A percentile compares a stretch with the other conserved stretches of the same genome.
These are phyloP conservation scores for Gymnodraco acuticeps DNA, from an alignment of 2,797 vertebrate genomes.

Conservation along the genomic window DNA sequence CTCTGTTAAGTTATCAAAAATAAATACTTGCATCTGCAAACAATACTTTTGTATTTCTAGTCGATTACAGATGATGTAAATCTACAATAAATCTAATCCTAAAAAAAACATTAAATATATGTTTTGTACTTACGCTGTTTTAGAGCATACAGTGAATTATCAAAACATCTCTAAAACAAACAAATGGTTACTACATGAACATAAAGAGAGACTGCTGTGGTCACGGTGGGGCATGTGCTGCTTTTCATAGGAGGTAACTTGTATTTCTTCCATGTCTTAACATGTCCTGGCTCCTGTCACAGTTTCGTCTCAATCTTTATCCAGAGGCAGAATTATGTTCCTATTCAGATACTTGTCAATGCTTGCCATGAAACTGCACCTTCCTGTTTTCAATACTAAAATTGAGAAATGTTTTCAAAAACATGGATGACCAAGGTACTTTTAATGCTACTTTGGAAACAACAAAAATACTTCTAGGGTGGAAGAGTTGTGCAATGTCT, in stretches of 20 bases:
- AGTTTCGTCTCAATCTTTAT: slow-evolving; percentile 39
- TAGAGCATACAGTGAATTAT: no score
- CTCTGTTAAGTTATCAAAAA: slow-evolving; percentile 62
- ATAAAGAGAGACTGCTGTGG: background rate
- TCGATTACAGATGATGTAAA: background rate
- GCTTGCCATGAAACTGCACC: slow-evolving; percentile 47
- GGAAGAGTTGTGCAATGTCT: no score
- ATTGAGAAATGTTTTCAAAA: slow-evolving; percentile 5
- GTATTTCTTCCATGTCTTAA: slow-evolving; percentile 48
- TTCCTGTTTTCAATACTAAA: slow-evolving; percentile 21
- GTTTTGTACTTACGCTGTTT: no score
- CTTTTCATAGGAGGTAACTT: slow-evolving; percentile 11
- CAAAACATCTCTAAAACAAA: no score
- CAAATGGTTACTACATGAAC: background rate
- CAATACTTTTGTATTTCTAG: background rate
- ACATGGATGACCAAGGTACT: background rate
- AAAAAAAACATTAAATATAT: no score
- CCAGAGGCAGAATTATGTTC: slow-evolving; percentile 37
- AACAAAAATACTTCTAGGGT: background rate
- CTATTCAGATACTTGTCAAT: slow-evolving; percentile 42
- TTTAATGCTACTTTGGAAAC: background rate
- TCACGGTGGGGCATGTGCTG: slow-evolving; percentile 19
- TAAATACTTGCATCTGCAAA: slow-evolving; percentile 52
- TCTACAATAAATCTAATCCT: no score
- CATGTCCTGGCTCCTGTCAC: slow-evolving; percentile 41